A percentile compares a stretch with the other conserved stretches of the same genome.
phyloP scores from a whole-genome alignment of 2,113 vertebrate genomes.

The Coptodon rendalli region DNA sequence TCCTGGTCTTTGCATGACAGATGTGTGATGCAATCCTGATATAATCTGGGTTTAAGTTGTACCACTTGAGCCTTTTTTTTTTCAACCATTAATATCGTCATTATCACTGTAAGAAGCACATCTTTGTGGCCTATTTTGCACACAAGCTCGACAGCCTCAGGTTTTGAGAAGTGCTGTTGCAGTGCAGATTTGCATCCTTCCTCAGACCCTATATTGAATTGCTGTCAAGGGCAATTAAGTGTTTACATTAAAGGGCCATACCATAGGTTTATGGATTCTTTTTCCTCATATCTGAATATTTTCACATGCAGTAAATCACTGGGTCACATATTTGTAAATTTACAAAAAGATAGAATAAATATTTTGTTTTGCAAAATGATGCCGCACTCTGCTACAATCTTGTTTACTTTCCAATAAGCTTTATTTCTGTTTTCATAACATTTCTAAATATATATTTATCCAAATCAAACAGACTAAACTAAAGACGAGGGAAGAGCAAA shows the following conservation, averaged over 20 bases:
- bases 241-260: neutral
- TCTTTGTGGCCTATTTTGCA: neutral
- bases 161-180: neutral
- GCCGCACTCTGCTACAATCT: neutral
- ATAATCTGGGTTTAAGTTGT: slow-evolving; percentile 59
- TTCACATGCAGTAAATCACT: neutral
- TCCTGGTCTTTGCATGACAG: slow-evolving; percentile 17
- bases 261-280: neutral
- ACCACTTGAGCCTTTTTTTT: neutral
- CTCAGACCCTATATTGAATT: neutral
- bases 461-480: neutral
- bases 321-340: neutral
- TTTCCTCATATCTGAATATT: neutral
- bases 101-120: slow-evolving; percentile 4
- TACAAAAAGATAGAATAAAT: neutral
- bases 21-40: slow-evolving; percentile 37
- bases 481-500: neutral
- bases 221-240: neutral
- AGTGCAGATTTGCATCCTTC: neutral
- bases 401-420: neutral
- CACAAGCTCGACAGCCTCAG: neutral
- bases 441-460: neutral
- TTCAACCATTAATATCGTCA: neutral
- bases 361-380: neutral
- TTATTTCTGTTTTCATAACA: neutral